Evolutionary conservation across 2,113 vertebrate genomes (phyloP), one percentile per base, ranked within the genome.

Genomic region (Hydropotes inermis): DNA sequence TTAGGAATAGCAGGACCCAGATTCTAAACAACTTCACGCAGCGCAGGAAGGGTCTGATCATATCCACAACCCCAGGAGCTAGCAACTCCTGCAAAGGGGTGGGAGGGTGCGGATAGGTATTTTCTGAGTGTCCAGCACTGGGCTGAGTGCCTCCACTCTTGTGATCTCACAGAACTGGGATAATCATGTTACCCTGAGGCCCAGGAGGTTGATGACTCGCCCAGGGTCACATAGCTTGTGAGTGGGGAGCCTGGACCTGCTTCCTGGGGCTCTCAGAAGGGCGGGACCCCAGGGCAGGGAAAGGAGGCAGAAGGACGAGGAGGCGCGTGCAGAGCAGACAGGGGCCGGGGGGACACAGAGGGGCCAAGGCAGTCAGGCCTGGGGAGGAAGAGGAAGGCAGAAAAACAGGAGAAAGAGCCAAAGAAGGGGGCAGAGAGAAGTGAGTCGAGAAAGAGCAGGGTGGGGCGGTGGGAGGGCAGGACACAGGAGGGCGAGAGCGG

Each of bases 361-460:
- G n/a, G 61, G 67, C 45, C 45, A 61, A 10, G 19, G 2, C 39
- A 60, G 39, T 15, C 12, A 70, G 61, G 21, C 92, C 17, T n/a
- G 87, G 19, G 28, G 11, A 70, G 45, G 50, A 61, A 60, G 6
- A 11, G 81, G 76, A 81, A 95, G 43, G 81, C 64, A 70, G 70
- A 13, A 17, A 39, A 60, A 30, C 23, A 21, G 7, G 30, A 58
- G 61, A 88, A 25, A 87, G 74, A 58, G 86, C 52, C 36, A 28
- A 47, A 78, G 55, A 27, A 88, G 57, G 79, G 28, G 43, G 25
- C 5, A 76, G 61, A 54, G 19, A 67, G 33, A 43, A 94, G 33
- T 13, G n/a, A 79, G 84, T 74, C 61, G 76, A 82, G 98, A 85
- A 97, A 95, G 95, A 94, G 61, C 87, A 14, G 0, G 21, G 6